These are phyloP conservation scores for Ataeniobius toweri DNA, from an alignment of 2,797 vertebrate species.

Conservation along the genomic window DNA sequence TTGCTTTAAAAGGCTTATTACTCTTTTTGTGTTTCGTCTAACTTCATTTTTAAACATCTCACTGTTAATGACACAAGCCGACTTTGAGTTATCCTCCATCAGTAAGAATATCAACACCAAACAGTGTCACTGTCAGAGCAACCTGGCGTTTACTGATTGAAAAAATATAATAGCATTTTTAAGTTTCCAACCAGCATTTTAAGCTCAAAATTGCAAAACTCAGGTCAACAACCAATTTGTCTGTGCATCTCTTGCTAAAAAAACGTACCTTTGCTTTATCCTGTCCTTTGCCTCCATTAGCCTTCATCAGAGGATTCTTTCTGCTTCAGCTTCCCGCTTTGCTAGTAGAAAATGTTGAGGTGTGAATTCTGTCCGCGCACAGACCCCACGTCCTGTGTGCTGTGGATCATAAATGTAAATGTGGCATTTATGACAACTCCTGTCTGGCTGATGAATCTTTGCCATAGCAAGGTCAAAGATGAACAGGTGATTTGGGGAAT, in stretches of 20 bases:
- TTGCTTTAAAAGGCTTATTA: neutral
- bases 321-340: conserved; percentile 66
- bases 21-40: neutral
- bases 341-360: conserved; percentile 40
- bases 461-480: conserved; percentile 73
- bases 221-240: neutral
- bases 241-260: neutral
- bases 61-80: neutral
- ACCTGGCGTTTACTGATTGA: neutral
- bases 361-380: conserved; percentile 58
- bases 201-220: neutral
- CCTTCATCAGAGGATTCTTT: conserved; percentile 40
- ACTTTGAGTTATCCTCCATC: neutral
- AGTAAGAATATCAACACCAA: neutral
- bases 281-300: conserved; percentile 46
- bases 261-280: conserved; percentile 36
- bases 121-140: no score
- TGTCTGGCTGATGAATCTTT: conserved; percentile 74
- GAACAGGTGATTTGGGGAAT: conserved; percentile 65
- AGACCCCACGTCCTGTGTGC: conserved; percentile 35
- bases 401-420: conserved; percentile 78
- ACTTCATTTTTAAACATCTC: neutral
- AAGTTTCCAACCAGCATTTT: neutral
- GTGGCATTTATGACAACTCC: conserved; percentile 72
- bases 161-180: neutral